Evolutionary conservation across 37 sponge, comb jelly and placozoan species (phyloP), one percentile per base, ranked within the genome.

Genomic region (Ianthella basta): DNA sequence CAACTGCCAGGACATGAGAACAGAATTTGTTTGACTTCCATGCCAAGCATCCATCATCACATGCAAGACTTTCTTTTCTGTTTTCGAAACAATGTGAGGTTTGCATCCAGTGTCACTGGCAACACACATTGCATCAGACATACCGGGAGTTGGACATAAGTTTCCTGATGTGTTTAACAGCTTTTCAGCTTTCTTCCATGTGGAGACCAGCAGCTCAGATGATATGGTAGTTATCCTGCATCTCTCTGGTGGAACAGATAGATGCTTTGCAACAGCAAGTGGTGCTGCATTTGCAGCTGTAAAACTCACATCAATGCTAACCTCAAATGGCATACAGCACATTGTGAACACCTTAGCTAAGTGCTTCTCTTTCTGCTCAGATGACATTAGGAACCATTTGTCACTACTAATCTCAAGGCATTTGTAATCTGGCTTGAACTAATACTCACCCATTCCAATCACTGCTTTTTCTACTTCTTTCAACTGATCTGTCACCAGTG

Each of bases 381-480:
- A 29, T 70, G 72, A 29, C 72, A 70, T 70, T 37, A 30, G 13
- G 30, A 65, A 65, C 67, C 67, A 65, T 32, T 65, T 10, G 13
- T 65, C 30, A 65, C 67, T 65, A 15, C 15, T 8, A 15, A 65
- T 8, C 30, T 65, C 67, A 18, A 65, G 67, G 13, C 6, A 15
- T 8, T 65, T 65, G 30, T 70, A 70, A 2, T 34, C 72, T 70
- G 36, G 33, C 72, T 27, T 70, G 30, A 70, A 70, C 36, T 70
- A 2, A 37, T 70, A 70, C 33, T 70, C 72, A 29, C 72, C 72
- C 72, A 70, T 70, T 20, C 72, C 72, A 70, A 70, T 70, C 21
- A 70, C 72, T 30, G 72, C 72, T 27, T 70, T 70, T 70, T 70
- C 72, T 19, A 70, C 33, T 70, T 70, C 72, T 70, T 70, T 70